Evolutionary conservation across 2,113 vertebrate genomes (phyloP), one percentile per base, ranked within the genome.

Genomic region (Origma solitaria): DNA sequence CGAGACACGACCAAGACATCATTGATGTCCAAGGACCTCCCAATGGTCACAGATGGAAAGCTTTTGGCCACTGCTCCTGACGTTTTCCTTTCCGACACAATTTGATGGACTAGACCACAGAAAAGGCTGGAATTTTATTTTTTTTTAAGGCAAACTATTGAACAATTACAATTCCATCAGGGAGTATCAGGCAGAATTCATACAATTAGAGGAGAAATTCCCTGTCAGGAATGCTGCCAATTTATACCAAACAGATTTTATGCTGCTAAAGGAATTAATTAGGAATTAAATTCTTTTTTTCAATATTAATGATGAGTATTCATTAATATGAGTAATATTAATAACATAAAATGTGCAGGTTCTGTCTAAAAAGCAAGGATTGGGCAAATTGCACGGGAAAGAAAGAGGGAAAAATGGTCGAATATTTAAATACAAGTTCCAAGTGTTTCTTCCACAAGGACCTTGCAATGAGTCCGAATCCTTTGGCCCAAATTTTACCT

Each of bases 381-480:
- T 73, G 81, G 72, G 33, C 18, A 38, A 53, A 56, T 11, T 71
- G 0, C 1, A 17, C 15, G 9, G 10, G 28, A 7, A 70, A 68
- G 3, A 27, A 17, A 20, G 17, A 3, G 9, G 15, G 16, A n/a
- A 71, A 60, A n/a, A 3, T 1, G 0, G 2, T 3, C 0, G 5
- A 68, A 64, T 53, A 21, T 9, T 42, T 27, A 69, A 71, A 64
- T 31, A 15, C 1, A 33, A 76, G 37, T 58, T 69, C 62, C 27
- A 10, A 77, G 51, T 5, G 5, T 60, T 86, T 86, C 9, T 45
- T 44, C 17, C 57, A 5, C 37, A 75, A 70, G 28, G 14, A 28
- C 30, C 5, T 76, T 80, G 71, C 53, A 35, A 23, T 45, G 56
- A 37, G 9, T 71, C 6, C 0, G 0, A 31, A 30, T 37, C 3